phyloP scores from a whole-genome alignment of 2,797 vertebrate genomes.

The Acrossocheilus fasciatus region DNA sequence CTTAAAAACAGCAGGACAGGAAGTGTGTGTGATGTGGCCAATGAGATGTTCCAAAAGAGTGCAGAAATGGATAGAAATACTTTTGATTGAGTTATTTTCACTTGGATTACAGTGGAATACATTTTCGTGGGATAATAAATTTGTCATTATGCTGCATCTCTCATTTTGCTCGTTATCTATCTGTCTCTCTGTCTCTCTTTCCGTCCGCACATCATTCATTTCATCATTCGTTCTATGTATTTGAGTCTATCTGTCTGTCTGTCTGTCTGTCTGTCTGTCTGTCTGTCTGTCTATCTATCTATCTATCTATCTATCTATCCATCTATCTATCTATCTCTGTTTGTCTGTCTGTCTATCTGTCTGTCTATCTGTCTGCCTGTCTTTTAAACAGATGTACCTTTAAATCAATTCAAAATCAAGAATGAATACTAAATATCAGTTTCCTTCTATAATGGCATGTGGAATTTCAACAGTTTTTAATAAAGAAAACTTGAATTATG shows the following conservation, averaged over 20 bases:
- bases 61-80: slow-evolving; percentile 23
- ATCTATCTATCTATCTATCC: not conserved
- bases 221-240: not conserved
- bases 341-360: not conserved
- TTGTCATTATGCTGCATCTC: not conserved
- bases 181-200: not conserved
- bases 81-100: not conserved
- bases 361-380: not conserved
- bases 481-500: slow-evolving; percentile 33
- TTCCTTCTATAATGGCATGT: slow-evolving; percentile 61
- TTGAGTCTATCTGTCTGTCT: not conserved
- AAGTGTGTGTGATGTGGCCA: slow-evolving; percentile 68
- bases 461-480: slow-evolving; percentile 71
- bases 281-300: not conserved
- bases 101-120: not conserved
- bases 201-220: not conserved
- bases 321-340: not conserved
- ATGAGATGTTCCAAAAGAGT: slow-evolving; percentile 23
- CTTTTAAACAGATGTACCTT: not conserved
- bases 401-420: not conserved
- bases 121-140: not conserved
- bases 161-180: not conserved
- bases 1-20: slow-evolving; percentile 48
- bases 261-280: not conserved
- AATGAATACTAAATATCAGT: not conserved